These are phyloP conservation scores for Zoroaster sp. DNA, from an alignment of 53 echinoderm and acorn worm species.

Conservation along the genomic window DNA sequence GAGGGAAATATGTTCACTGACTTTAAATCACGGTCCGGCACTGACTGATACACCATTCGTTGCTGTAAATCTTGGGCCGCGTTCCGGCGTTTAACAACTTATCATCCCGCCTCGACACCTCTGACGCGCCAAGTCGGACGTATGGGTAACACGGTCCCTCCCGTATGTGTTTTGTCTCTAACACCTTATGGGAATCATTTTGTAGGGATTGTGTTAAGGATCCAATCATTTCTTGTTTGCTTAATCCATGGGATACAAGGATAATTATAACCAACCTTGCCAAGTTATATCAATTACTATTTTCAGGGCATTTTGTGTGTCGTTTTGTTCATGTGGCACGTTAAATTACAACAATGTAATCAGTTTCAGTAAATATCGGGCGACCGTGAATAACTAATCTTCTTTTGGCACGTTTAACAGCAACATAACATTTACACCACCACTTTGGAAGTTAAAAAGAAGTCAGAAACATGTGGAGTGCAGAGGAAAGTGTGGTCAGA, in stretches of 20 bases:
- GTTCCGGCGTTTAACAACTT: slow-evolving; percentile 45
- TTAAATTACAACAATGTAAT: no score
- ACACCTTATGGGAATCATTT: neutral
- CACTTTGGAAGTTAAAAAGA: neutral
- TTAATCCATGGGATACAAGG: slow-evolving; percentile 26
- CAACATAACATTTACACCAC: neutral
- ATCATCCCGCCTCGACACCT: slow-evolving; percentile 1
- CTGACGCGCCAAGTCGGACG: neutral
- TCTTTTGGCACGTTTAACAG: slow-evolving; percentile 17
- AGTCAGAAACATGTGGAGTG: slow-evolving; percentile 29
- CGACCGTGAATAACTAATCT: neutral
- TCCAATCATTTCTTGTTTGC: slow-evolving; percentile 43
- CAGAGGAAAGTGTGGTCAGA: slow-evolving; percentile 14
- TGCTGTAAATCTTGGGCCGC: slow-evolving; percentile 42
- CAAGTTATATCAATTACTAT: slow-evolving; percentile 52
- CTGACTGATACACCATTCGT: slow-evolving; percentile 37
- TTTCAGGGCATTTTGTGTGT: neutral
- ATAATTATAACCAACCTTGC: slow-evolving; percentile 57
- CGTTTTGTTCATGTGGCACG: neutral
- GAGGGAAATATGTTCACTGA: neutral
- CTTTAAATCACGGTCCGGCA: slow-evolving; percentile 36
- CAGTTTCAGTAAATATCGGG: neutral
- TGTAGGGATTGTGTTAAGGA: neutral
- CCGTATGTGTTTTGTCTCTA: neutral
- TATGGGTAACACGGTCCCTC: no score